A percentile compares a stretch with the other conserved stretches of the same genome.
These are phyloP conservation scores for Chouioia cunea DNA, from an alignment of 2,888 invertebrate species.

Conservation along the genomic window DNA sequence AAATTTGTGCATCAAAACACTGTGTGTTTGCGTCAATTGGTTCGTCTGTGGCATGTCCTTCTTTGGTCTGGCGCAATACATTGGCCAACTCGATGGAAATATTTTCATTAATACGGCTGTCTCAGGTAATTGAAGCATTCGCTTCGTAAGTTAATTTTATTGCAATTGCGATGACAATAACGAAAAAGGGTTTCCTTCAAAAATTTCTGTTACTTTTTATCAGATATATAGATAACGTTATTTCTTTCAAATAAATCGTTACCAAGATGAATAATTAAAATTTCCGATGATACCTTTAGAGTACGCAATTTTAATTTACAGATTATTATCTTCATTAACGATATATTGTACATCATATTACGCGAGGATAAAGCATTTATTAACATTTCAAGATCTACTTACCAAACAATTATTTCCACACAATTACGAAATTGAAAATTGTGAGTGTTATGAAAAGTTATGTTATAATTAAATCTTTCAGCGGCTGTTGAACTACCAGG, in stretches of 20 bases:
- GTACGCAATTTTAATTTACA: too few relatives aligned
- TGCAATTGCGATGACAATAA: background rate
- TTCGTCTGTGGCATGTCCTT: slow-evolving; percentile 72
- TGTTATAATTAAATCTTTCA: slow-evolving; percentile 48
- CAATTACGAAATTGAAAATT: background rate
- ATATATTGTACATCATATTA: background rate
- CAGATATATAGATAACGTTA: too few relatives aligned
- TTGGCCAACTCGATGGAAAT: slow-evolving; percentile 70
- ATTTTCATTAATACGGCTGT: slow-evolving; percentile 71
- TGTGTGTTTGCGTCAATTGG: slow-evolving; percentile 69
- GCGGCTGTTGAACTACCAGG: slow-evolving; percentile 64
- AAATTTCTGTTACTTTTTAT: too few relatives aligned
- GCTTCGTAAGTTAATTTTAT: too few relatives aligned
- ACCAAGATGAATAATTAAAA: too few relatives aligned
- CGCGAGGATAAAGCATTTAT: background rate
- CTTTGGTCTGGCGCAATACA: slow-evolving; percentile 72
- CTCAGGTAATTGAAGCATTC: slow-evolving; percentile 66
- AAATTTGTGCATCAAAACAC: slow-evolving; percentile 65
- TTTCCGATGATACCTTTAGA: too few relatives aligned
- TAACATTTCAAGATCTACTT: background rate
- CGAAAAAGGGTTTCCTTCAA: too few relatives aligned
- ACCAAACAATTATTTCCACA: background rate
- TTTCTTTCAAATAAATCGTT: too few relatives aligned
- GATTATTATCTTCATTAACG: too few relatives aligned
- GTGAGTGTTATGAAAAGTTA: background rate